Evolutionary conservation across 37 sponge, comb jelly and placozoan genomes (phyloP).

Genomic region (Cladorhizidae sp.): DNA sequence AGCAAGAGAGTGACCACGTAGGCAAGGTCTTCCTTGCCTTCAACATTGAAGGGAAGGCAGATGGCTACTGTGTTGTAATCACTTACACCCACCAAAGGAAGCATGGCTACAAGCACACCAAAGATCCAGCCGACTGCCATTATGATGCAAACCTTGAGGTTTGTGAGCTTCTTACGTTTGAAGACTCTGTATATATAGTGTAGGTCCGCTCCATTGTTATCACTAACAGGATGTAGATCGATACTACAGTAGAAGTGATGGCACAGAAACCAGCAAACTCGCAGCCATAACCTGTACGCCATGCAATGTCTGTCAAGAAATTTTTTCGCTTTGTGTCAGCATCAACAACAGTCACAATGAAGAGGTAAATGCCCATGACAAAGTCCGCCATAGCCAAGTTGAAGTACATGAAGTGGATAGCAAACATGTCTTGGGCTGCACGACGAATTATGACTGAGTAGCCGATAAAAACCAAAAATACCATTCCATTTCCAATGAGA

Average conservation of each 20-base stretch:
- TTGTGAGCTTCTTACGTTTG: constrained; percentile 1
- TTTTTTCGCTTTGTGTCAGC: constrained; percentile 38
- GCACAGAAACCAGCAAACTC: constrained; percentile 73
- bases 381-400: constrained; percentile 79
- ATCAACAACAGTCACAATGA: constrained; percentile 55
- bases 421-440: not conserved
- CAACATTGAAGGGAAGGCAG: constrained; percentile 64
- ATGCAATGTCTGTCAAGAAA: constrained; percentile 29
- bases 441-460: constrained; percentile 11
- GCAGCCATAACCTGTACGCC: constrained; percentile 63
- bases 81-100: constrained; percentile 57
- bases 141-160: not conserved
- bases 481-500: constrained; percentile 56
- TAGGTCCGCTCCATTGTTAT: constrained; percentile 71
- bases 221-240: constrained; percentile 55
- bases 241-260: constrained; percentile 48
- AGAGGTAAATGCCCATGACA: constrained; percentile 62
- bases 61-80: constrained; percentile 45
- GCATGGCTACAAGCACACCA: constrained; percentile 36
- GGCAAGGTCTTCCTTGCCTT: not conserved
- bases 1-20: constrained; percentile 55
- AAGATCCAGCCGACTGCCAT: constrained; percentile 63
- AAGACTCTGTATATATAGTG: constrained; percentile 42
- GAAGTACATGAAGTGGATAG: constrained; percentile 45
- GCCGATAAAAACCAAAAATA: constrained; percentile 43